phyloP scores from a whole-genome alignment of 2,113 vertebrate species.

The Toxotes jaculatrix region DNA sequence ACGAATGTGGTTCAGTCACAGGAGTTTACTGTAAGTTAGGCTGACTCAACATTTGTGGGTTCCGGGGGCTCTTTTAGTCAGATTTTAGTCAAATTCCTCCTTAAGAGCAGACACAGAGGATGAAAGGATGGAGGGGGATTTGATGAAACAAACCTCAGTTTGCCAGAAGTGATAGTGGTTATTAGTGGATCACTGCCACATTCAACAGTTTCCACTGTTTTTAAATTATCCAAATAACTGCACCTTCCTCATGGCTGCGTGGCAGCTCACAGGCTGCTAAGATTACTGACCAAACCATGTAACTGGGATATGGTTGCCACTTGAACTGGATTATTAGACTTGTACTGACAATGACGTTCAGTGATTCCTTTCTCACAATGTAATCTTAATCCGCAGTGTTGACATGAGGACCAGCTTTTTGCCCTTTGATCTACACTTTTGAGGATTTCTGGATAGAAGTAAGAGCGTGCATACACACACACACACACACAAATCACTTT shows the following conservation, averaged over 20 bases:
- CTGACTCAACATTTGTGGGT: conserved; percentile 27
- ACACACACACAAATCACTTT: neutral
- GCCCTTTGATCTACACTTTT: neutral
- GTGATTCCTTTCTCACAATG: conserved; percentile 6
- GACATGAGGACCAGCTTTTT: neutral
- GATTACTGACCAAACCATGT: neutral
- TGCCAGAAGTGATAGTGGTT: conserved; percentile 26
- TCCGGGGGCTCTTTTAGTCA: conserved; percentile 1
- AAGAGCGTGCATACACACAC: neutral
- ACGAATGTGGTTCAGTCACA: conserved; percentile 16
- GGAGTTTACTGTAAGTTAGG: conserved; percentile 15
- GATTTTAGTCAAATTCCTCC: conserved; percentile 1
- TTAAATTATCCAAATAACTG: conserved; percentile 8
- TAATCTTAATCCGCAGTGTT: neutral
- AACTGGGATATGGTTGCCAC: neutral
- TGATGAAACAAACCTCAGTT: conserved; percentile 24
- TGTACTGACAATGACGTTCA: neutral
- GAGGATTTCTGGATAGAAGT: neutral
- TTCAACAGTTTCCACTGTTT: conserved; percentile 1
- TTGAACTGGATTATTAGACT: neutral
- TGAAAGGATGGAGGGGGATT: neutral
- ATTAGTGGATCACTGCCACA: conserved; percentile 22
- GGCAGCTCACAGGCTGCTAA: neutral
- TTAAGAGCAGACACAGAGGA: neutral
- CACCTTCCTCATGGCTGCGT: neutral